Evolutionary conservation across 2,888 invertebrate genomes (phyloP).

Genomic region (Tetranychus piercei): DNA sequence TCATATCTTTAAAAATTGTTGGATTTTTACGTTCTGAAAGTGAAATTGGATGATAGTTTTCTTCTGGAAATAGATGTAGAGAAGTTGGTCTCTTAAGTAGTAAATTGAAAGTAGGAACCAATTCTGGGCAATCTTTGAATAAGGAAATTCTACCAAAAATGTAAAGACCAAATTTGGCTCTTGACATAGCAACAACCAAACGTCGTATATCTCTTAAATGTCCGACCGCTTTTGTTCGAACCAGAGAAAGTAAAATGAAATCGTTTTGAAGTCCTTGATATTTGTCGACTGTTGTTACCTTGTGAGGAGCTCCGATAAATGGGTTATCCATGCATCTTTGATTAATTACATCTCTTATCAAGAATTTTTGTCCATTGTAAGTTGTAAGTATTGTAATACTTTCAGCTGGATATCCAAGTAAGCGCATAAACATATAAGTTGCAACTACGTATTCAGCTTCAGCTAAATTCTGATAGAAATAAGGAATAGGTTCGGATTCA

Average conservation of each 20-base stretch:
- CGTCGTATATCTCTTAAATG: slow-evolving; percentile 89
- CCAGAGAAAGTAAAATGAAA: slow-evolving; percentile 83
- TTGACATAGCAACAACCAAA: slow-evolving; percentile 90
- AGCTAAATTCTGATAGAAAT: slow-evolving; percentile 74
- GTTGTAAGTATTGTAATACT: slow-evolving; percentile 94
- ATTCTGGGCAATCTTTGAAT: slow-evolving; percentile 89
- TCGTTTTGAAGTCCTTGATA: slow-evolving; percentile 99
- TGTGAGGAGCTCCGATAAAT: slow-evolving; percentile 75
- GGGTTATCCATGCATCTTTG: slow-evolving; percentile 78
- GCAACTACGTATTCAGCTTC: slow-evolving; percentile 78
- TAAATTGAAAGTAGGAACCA: slow-evolving; percentile 83
- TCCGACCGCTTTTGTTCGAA: slow-evolving; percentile 88
- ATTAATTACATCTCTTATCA: slow-evolving; percentile 84
- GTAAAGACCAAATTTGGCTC: slow-evolving; percentile 87
- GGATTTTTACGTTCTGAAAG: slow-evolving; percentile 29
- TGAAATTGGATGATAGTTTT: slow-evolving; percentile 48
- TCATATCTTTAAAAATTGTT: slow-evolving; percentile 61
- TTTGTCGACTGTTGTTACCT: slow-evolving; percentile 79
- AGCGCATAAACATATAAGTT: slow-evolving; percentile 92
- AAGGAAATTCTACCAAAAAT: slow-evolving; percentile 78
- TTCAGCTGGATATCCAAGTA: slow-evolving; percentile 85
- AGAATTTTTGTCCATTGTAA: slow-evolving; percentile 95
- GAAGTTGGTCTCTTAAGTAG: slow-evolving; percentile 60
- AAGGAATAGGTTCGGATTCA: slow-evolving; percentile 91
- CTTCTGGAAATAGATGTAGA: slow-evolving; percentile 57